A percentile compares a stretch with the other conserved stretches of the same genome.
Conservation (phyloP, 2,797 vertebrate genomes). For the Sphenopsis melanotis region DNA sequence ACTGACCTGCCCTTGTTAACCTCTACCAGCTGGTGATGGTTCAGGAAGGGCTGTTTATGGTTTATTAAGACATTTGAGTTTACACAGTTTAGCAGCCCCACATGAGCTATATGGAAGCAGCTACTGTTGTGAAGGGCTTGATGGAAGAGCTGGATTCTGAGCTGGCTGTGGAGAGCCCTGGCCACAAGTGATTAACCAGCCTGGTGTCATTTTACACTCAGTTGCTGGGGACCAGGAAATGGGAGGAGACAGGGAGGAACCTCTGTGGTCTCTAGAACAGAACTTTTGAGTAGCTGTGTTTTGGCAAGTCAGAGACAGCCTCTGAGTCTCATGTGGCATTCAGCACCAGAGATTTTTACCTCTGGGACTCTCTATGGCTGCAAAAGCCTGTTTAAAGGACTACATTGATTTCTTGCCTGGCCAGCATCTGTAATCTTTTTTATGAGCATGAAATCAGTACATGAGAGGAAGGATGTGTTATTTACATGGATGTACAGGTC, state of each 20-base stretch:
- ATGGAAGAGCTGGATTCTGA: not conserved
- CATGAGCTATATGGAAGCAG: not conserved
- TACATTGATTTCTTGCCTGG: not conserved
- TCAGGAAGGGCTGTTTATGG: not conserved
- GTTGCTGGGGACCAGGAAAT: not conserved
- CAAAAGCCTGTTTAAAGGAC: not conserved
- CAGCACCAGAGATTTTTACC: not conserved
- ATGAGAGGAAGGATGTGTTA: not conserved
- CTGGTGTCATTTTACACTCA: not conserved
- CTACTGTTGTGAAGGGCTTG: not conserved
- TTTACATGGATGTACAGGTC: not conserved
- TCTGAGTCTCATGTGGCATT: not conserved
- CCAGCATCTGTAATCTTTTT: not conserved
- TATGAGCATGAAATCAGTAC: not conserved
- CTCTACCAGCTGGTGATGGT: not conserved
- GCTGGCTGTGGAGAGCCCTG: not conserved
- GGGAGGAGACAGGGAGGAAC: not conserved
- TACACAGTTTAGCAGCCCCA: not conserved
- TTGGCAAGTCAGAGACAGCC: not conserved
- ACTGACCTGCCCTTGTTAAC: not conserved
- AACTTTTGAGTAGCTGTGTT: not conserved
- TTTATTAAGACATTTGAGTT: slow-evolving; percentile 5
- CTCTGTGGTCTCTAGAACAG: not conserved
- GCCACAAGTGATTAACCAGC: not conserved
- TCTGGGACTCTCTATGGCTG: not conserved